Evolutionary conservation across 2,888 invertebrate genomes (phyloP), one percentile per base, ranked within the genome.

Genomic region (Nudaria mundana): DNA sequence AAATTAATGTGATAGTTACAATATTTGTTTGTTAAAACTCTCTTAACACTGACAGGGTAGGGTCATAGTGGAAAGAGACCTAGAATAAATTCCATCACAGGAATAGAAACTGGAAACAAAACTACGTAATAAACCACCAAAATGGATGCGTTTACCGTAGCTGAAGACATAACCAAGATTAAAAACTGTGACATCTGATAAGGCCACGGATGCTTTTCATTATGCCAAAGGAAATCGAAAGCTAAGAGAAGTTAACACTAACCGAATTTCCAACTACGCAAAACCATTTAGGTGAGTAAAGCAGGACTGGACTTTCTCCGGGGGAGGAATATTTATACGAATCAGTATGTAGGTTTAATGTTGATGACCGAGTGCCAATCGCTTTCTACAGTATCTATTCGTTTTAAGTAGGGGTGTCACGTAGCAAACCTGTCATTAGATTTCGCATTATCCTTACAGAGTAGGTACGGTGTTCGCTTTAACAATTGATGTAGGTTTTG

Each of bases 341-440:
- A 34, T 36, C 39, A 41, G 48, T 33, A 53, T 53, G 39, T 30
- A 34, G 44, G 16, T 49, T 35, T 47, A 64, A 60, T 42, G 34
- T 63, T 63, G 58, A 62, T 15, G 38, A 15, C 13, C 45, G 37
- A 46, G 56, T 52, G 40, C 47, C 54, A 50, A 52, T 43, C 42
- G 60, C 64, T 64, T 64, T 64, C 64, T 63, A 61, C 41, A 16
- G 22, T 24, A n/a, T 32, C 40, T 48, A 38, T 58, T 63, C 53
- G 33, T 20, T 7, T n/a, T n/a, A n/a, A n/a, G n/a, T 25, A 63
- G 41, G 46, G 4, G 22, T 8, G 22, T 34, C 62, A 62, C 62
- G 59, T 55, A 41, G 23, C 8, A 41, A 53, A 39, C 22, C 47
- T 14, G 44, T 42, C 40, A 37, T 40, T 56, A 48, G 54, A 36